Evolutionary conservation across 2,888 invertebrate genomes (phyloP), one percentile per base, ranked within the genome.

Genomic region (Torymus texanus): DNA sequence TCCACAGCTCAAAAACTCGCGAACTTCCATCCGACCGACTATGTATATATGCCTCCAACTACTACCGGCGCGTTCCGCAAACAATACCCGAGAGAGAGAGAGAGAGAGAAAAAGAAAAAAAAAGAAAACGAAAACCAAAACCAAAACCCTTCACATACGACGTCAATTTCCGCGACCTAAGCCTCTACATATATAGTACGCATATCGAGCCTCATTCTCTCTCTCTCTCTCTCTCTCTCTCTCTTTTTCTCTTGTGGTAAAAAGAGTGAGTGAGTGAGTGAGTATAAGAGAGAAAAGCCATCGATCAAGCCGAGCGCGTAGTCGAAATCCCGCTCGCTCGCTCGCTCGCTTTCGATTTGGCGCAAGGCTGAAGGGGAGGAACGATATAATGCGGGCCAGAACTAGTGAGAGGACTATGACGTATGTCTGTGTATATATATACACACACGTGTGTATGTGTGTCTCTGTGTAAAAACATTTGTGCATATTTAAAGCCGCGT

Each of bases 311-410:
- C 24, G 51, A 18, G 21, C 51, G 51, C 41, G 50, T 51, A 68
- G 61, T 66, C 58, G 51, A 78, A 73, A 78, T 65, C 13, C 62
- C 16, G 29, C 61, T 14, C 41, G 61, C 56, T 55, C 24, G 41
- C 14, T 68, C 77, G 72, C 66, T 63, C 51, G 18, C 63, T 14
- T 10, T 24, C 79, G 63, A 79, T 79, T 62, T 74, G 65, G 75
- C 70, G 59, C 75, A 75, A 79, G 79, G 74, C 51, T 79, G 79
- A 8, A 2, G 21, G 51, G 51, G 59, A 21, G 67, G 29, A 16
- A 13, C 55, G 55, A 55, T 50, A 18, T 29, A 65, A 65, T 41
- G n/a, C 3, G 5, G 50, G n/a, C 41, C 41, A 41, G 50, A 21
- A 24, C 10, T 24, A 24, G 10, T 1, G 24, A 67, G 14, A 18